Conservation (phyloP, 2,888 invertebrate species). For the Odontothrips loti region DNA sequence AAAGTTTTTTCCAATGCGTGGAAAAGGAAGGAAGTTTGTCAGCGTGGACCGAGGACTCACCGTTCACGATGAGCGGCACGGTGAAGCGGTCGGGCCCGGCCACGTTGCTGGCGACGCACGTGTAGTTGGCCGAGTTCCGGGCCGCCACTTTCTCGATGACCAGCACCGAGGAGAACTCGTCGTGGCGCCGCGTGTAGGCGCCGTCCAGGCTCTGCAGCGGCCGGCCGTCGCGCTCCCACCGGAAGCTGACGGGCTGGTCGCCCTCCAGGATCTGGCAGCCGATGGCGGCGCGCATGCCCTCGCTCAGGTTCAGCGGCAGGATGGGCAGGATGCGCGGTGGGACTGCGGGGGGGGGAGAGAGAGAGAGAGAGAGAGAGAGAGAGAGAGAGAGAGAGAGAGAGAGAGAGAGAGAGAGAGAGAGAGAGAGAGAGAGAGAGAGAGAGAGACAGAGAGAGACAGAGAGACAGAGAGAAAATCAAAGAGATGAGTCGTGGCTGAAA, state of each 20-base stretch:
- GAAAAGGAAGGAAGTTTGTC: too few relatives aligned
- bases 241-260: slow-evolving; percentile 84
- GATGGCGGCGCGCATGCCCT: slow-evolving; percentile 84
- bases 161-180: slow-evolving; percentile 80
- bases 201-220: slow-evolving; percentile 64
- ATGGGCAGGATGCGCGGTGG: slow-evolving; percentile 82
- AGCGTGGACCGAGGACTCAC: slow-evolving; percentile 50
- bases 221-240: slow-evolving; percentile 86
- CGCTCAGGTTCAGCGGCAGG: slow-evolving; percentile 72
- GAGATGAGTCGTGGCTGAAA: too few relatives aligned
- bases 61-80: slow-evolving; percentile 76
- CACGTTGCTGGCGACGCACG: slow-evolving; percentile 85
- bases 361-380: background rate
- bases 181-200: slow-evolving; percentile 59
- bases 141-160: slow-evolving; percentile 82
- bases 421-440: too few relatives aligned
- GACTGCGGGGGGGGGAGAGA: slow-evolving; percentile 52
- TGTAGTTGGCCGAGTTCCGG: slow-evolving; percentile 83
- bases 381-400: too few relatives aligned
- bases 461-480: too few relatives aligned
- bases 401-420: too few relatives aligned
- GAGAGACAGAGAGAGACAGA: too few relatives aligned
- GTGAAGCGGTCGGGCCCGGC: slow-evolving; percentile 75
- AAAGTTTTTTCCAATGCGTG: too few relatives aligned
- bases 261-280: slow-evolving; percentile 89